Percentiles rank a stretch among this genome's conserved stretches.
These are phyloP conservation scores for Caenorhabditis sinica DNA, from an alignment of 2,888 invertebrate genomes.

Conservation along the genomic window DNA sequence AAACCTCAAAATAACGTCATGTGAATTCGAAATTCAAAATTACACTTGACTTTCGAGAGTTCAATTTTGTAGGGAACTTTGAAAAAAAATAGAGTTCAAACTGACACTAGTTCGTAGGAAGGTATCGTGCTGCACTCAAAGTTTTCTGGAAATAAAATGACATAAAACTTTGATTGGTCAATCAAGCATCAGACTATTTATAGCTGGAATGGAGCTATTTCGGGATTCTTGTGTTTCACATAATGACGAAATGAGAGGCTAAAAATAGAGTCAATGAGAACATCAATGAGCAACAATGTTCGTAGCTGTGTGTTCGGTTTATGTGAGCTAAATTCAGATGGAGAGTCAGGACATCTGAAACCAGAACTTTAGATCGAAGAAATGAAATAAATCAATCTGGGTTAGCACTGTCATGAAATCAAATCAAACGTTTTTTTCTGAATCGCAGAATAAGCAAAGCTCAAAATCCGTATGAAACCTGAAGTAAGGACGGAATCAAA, in stretches of 20 bases:
- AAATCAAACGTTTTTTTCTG: no score
- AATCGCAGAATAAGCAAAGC: no score
- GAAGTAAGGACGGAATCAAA: no score
- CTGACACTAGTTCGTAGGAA: background rate
- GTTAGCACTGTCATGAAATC: no score
- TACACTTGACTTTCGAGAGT: constrained; percentile 14
- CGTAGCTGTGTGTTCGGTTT: no score
- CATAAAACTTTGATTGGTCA: constrained; percentile 17
- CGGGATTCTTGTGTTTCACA: constrained; percentile 4
- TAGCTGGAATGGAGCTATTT: background rate
- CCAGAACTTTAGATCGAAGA: no score
- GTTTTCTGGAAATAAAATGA: background rate
- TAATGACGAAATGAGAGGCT: constrained; percentile 6
- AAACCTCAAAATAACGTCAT: constrained; percentile 9
- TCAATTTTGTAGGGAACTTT: background rate
- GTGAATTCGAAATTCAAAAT: background rate
- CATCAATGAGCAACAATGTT: background rate
- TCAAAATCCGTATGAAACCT: no score
- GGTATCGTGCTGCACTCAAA: no score
- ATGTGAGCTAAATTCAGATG: no score
- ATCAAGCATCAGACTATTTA: constrained; percentile 23
- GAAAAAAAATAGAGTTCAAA: background rate
- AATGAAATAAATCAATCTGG: no score
- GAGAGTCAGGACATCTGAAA: no score
- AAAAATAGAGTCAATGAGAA: background rate